Evolutionary conservation across 2,797 vertebrate genomes (phyloP).

Genomic region (Petrocephalus schoutedeni): DNA sequence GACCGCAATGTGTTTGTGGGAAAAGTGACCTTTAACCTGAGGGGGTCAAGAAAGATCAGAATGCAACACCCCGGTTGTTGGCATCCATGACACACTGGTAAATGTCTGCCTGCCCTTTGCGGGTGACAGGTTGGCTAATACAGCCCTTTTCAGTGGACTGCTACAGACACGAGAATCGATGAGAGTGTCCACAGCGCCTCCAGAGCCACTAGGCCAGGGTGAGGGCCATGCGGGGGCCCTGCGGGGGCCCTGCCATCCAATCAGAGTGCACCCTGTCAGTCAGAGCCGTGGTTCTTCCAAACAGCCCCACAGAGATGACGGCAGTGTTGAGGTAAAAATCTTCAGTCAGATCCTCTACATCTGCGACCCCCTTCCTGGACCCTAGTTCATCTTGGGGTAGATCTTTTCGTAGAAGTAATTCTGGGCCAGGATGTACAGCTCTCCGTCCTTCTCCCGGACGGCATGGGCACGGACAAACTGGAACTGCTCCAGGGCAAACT

Average conservation of each 20-base stretch:
- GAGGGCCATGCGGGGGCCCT: not conserved
- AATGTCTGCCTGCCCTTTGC: not conserved
- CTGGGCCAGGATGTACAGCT: slow-evolving; percentile 86
- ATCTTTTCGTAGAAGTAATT: slow-evolving; percentile 99
- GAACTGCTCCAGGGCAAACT: slow-evolving; percentile 98
- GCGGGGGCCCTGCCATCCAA: slow-evolving; percentile 6
- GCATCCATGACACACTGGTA: slow-evolving; percentile 1
- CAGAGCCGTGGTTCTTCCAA: not conserved
- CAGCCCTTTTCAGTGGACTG: slow-evolving; percentile 36
- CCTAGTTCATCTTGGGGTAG: slow-evolving; percentile 91
- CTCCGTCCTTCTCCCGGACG: slow-evolving; percentile 95
- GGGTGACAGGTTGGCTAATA: not conserved
- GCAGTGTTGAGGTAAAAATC: slow-evolving; percentile 19
- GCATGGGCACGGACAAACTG: slow-evolving; percentile 94
- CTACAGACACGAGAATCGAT: slow-evolving; percentile 23
- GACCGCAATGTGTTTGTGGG: not conserved
- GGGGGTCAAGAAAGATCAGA: not conserved
- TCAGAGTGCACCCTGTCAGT: not conserved
- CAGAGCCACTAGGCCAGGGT: not conserved
- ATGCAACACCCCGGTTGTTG: not conserved
- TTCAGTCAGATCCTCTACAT: not conserved
- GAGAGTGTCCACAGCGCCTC: not conserved
- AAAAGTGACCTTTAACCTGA: not conserved
- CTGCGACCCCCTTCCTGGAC: not conserved
- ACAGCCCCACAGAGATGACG: slow-evolving; percentile 37